Evolutionary conservation across 2,797 vertebrate species (phyloP).

Genomic region (Labeo calbasu): DNA sequence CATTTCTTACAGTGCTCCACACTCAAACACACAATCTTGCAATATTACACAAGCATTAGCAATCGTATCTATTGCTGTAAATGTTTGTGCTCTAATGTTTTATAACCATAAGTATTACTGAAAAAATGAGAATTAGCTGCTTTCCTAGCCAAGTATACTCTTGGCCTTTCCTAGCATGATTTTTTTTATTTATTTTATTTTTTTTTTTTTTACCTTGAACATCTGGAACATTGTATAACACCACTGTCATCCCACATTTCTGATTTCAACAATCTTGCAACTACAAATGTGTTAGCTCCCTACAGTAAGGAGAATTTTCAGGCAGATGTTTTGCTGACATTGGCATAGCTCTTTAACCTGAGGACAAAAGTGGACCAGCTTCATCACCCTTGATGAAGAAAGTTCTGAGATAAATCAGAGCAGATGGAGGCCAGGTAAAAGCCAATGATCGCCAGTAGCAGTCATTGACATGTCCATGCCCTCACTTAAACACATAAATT

Average conservation of each 20-base stretch:
- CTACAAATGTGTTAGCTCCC: background rate
- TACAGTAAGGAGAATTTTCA: background rate
- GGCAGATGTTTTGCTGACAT: conserved; percentile 47
- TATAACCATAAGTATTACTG: background rate
- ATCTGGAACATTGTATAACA: background rate
- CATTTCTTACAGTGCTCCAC: background rate
- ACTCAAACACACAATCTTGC: background rate
- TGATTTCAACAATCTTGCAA: background rate
- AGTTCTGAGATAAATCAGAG: conserved; percentile 72
- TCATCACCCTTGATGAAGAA: conserved; percentile 63
- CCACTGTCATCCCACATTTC: background rate
- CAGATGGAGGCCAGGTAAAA: conserved; percentile 72
- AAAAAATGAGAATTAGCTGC: background rate
- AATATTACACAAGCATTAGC: background rate
- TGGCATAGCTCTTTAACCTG: conserved; percentile 45
- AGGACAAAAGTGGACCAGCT: conserved; percentile 45
- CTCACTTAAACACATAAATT: conserved; percentile 37
- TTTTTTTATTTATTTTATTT: too few relatives aligned
- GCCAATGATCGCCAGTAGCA: conserved; percentile 67
- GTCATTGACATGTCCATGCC: conserved; percentile 64
- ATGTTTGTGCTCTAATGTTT: background rate
- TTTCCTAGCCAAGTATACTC: background rate
- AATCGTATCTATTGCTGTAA: background rate
- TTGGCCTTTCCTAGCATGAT: background rate
- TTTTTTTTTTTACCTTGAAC: too few relatives aligned